phyloP scores from a whole-genome alignment of 1,140 invertebrate genomes.

The Lepidurus packardi region DNA sequence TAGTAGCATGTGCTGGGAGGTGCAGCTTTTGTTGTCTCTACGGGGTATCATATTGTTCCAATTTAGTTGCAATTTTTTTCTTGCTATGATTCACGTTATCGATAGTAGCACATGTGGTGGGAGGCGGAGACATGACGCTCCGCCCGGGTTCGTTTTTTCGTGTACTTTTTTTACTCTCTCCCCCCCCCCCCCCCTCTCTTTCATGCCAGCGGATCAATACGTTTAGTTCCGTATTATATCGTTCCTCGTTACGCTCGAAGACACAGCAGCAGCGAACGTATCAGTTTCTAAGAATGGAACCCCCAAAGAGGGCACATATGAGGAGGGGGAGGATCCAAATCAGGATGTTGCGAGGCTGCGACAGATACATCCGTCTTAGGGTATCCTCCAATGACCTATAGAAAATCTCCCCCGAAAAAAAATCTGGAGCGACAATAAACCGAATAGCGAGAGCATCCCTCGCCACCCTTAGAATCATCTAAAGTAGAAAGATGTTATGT shows the following conservation, averaged over 20 bases:
- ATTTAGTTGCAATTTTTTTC: not conserved
- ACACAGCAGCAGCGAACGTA: not conserved
- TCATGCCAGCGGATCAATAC: not conserved
- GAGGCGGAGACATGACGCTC: not conserved
- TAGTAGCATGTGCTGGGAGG: no score
- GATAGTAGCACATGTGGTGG: constrained; percentile 7
- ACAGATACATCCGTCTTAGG: not conserved
- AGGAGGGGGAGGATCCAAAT: no score
- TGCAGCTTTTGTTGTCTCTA: not conserved
- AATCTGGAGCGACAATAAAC: not conserved
- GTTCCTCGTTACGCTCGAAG: constrained; percentile 1
- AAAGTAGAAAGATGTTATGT: not conserved
- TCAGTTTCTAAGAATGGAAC: constrained; percentile 15
- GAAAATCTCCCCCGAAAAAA: not conserved
- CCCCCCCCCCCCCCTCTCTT: no score
- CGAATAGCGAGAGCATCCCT: not conserved
- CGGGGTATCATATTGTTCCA: not conserved
- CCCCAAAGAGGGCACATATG: not conserved
- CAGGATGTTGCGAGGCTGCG: not conserved
- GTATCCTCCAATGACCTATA: not conserved
- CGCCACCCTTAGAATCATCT: constrained; percentile 2
- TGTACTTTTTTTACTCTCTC: no score
- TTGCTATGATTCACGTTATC: constrained; percentile 6
- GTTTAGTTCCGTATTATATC: constrained; percentile 3
- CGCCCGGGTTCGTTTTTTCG: no score